phyloP scores from a whole-genome alignment of 2,888 invertebrate genomes.

The Ochropleura leucogaster region DNA sequence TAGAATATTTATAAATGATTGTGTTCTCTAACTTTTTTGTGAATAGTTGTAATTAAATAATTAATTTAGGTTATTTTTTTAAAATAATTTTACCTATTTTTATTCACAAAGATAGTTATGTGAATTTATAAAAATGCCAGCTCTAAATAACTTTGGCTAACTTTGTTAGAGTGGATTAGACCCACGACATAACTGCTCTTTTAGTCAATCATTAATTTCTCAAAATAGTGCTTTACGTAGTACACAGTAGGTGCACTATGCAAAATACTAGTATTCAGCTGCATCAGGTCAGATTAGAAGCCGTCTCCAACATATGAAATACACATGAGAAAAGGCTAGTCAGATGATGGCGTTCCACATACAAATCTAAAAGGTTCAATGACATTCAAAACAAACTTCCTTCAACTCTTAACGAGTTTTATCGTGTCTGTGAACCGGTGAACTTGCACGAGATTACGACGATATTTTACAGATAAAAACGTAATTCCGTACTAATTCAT shows the following conservation, averaged over 20 bases:
- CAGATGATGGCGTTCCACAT: background rate
- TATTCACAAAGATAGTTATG: background rate
- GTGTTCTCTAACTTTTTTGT: background rate
- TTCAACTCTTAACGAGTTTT: constrained; percentile 32
- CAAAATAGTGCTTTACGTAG: background rate
- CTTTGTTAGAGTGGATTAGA: no score
- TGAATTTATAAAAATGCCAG: background rate
- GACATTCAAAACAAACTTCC: constrained; percentile 32
- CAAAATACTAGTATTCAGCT: no score
- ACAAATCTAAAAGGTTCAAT: constrained; percentile 16
- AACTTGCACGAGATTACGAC: constrained; percentile 40
- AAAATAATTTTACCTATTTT: background rate
- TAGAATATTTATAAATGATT: background rate
- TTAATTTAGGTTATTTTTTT: background rate
- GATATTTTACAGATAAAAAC: constrained; percentile 54
- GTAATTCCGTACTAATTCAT: constrained; percentile 49
- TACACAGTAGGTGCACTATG: background rate
- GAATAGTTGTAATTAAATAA: background rate
- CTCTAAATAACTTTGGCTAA: background rate
- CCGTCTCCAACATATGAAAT: no score
- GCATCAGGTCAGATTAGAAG: no score
- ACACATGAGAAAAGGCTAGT: no score
- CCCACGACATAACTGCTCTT: background rate
- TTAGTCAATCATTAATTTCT: background rate
- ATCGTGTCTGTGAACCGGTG: constrained; percentile 39